Conservation (phyloP, 2,113 vertebrate genomes). For the Seriola rivoliana region DNA sequence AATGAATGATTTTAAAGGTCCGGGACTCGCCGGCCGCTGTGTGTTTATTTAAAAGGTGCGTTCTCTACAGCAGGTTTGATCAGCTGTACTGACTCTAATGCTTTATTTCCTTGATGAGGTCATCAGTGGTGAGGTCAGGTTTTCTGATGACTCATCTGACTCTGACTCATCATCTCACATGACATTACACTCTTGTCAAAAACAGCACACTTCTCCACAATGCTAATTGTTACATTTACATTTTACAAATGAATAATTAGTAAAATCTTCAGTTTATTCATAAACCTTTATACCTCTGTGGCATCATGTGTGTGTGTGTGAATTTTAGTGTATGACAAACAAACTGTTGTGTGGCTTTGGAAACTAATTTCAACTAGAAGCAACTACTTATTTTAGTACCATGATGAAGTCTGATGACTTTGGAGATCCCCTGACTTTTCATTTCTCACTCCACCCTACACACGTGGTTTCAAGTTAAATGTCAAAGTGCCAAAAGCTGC, state of each 20-base stretch:
- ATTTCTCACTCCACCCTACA: too few species aligned
- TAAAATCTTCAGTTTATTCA: background rate
- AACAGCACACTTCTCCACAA: background rate
- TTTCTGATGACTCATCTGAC: slow-evolving; percentile 57
- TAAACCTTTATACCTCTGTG: background rate
- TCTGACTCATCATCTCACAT: slow-evolving; percentile 59
- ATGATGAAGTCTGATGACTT: background rate
- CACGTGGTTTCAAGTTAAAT: too few species aligned
- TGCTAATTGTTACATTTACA: background rate
- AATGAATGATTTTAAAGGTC: background rate
- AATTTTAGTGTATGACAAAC: background rate
- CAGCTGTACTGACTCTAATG: background rate
- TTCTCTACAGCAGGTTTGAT: slow-evolving; percentile 20
- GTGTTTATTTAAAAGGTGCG: slow-evolving; percentile 12
- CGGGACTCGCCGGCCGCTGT: too few species aligned
- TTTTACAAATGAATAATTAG: background rate
- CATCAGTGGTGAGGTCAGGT: slow-evolving; percentile 2
- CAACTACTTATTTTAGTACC: background rate
- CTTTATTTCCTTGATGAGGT: slow-evolving; percentile 41
- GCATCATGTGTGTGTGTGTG: background rate
- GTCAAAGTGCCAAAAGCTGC: too few species aligned
- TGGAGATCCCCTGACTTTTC: too few species aligned
- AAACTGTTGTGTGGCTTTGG: background rate
- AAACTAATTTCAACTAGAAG: background rate
- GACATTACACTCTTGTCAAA: slow-evolving; percentile 10